phyloP scores from a whole-genome alignment of 2,797 vertebrate species.

The Lagorchestes hirsutus region DNA sequence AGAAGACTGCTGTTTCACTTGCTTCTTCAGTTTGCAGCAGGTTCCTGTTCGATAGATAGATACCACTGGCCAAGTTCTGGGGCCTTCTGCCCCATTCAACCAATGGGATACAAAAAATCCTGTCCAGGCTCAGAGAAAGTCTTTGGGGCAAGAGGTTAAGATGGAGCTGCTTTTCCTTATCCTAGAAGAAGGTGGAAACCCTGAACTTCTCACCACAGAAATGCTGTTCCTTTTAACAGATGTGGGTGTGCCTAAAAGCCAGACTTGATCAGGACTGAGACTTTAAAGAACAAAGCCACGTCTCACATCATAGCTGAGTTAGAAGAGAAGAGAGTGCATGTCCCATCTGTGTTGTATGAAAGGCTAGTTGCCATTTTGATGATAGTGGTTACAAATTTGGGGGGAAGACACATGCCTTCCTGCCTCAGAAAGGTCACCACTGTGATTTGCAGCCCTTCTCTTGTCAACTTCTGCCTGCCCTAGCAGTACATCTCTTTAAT shows the following conservation, averaged over 20 bases:
- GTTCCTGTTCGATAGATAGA: background rate
- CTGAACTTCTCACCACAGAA: background rate
- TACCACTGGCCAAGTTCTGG: background rate
- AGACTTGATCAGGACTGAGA: background rate
- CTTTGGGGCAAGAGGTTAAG: background rate
- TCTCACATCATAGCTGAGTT: background rate
- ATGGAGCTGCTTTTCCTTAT: background rate
- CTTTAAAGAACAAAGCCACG: background rate
- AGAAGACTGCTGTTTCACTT: background rate
- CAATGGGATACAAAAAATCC: background rate
- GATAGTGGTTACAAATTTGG: slow-evolving; percentile 22
- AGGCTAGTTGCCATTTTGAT: slow-evolving; percentile 26
- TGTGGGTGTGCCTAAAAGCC: background rate
- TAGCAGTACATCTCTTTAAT: slow-evolving; percentile 66
- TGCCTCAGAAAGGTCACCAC: slow-evolving; percentile 40
- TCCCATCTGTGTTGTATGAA: slow-evolving; percentile 41
- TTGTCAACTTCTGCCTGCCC: slow-evolving; percentile 67
- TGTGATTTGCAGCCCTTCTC: slow-evolving; percentile 69
- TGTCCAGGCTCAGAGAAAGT: background rate
- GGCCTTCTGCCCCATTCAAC: background rate
- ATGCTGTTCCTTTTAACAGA: background rate
- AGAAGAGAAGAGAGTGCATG: background rate
- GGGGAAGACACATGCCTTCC: slow-evolving; percentile 57
- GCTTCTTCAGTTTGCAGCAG: background rate
- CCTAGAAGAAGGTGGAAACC: background rate